Base-by-base conservation (phyloP, 1,140 invertebrate species). In the Drosophila hydei region DNA sequence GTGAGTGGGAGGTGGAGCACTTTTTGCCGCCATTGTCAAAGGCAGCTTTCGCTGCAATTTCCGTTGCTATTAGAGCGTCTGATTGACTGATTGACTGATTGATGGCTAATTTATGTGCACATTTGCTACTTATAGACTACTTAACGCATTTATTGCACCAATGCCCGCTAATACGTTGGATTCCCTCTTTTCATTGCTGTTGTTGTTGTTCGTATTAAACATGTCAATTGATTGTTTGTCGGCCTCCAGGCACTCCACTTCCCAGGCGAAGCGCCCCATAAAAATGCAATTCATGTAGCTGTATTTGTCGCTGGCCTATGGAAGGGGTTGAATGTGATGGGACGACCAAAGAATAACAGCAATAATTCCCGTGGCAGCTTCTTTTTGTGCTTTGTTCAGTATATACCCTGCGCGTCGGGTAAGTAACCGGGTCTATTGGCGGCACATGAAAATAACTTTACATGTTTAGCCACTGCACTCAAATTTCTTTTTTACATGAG, bases 1-100 rank as follows among this genome's bases (percentile, higher is more conserved):
- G 30, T 8, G 30, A 33, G 30, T 8, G 30, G 11, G 30, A 33
- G 30, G 11, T 33, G 30, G 33, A 16, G 21, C 18, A 30, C 30
- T 50, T n/a, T n/a, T n/a, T n/a, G 65, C 51, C 55, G 51, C 45
- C 73, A 74, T 51, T 77, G 65, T n/a, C n/a, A n/a, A n/a, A n/a
- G n/a, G n/a, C n/a, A n/a, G n/a, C 30, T 9, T 33, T 8, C 18
- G 36, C 9, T 23, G 47, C 43, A 12, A 43, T n/a, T n/a, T n/a
- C n/a, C n/a, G n/a, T n/a, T n/a, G n/a, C n/a, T n/a, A 45, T 54
- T 54, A 11, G 18, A 36, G 51, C 33, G 16, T 3, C 33, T 16
- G 23, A 23, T 55, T 55, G 30, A 21, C 16, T 52, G n/a, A 30
- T 30, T 62, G 45, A 11, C 50, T 27, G 60, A 62, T 52, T 52